Base-by-base conservation (phyloP, 2,888 invertebrate species). In the Limnephilus marmoratus region DNA sequence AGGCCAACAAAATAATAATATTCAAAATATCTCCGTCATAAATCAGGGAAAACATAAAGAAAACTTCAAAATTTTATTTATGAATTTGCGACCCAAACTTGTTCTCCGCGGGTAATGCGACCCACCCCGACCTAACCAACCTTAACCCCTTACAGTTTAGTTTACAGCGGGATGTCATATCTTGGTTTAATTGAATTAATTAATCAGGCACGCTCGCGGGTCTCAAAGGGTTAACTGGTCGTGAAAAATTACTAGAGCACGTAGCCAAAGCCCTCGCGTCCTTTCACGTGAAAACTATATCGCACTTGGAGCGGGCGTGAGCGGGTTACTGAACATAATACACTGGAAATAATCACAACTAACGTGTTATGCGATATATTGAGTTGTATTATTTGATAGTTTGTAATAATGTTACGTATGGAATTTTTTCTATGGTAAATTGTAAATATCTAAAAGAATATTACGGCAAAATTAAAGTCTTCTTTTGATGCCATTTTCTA, bases 211-310 rank as follows among this genome's bases (percentile, higher is more conserved):
- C 85, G 85, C 90, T 80, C 80, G 37, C 80, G 31, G 90, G 81
- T 85, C 85, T 68, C 85, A 85, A 90, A 90, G 90, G 83, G 90
- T 90, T 90, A 90, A 90, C 85, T 80, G 90, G 68, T 85, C 80
- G 90, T 90, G 90, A 90, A 90, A 90, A 90, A 90, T 90, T 85
- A 90, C 85, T 85, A 85, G 53, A 85, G 68, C 85, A 53, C 90
- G 85, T 29, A n/a, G 85, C 34, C 5, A 81, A 68, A 68, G 85
- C 86, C 13, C 49, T 37, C 5, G 37, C 37, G 85, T 29, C 41
- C 86, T 49, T 45, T 86, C 86, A 86, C 29, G 45, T 45, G 86
- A 86, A 45, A 41, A 37, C 18, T 85, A 45, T 68, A 68, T 68
- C n/a, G 41, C 86, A 29, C 86, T 37, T 41, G 11, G 37, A 45